Evolutionary conservation across 2,888 invertebrate genomes (phyloP).

Genomic region (Drosophila mimetica): DNA sequence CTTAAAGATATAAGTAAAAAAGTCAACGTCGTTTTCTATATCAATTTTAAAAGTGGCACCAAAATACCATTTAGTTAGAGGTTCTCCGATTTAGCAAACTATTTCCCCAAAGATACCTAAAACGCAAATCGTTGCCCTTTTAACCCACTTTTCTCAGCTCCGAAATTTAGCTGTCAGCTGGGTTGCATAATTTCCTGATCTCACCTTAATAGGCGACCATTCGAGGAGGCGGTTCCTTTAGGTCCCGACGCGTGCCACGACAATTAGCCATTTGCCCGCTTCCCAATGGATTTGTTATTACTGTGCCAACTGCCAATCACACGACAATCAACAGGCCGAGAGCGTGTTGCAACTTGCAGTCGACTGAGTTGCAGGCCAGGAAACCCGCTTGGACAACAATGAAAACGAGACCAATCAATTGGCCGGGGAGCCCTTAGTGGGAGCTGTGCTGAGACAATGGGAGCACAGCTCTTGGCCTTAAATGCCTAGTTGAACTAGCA

Average conservation of each 20-base stretch:
- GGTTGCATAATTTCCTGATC: constrained; percentile 49
- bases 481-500: constrained; percentile 26
- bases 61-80: not conserved
- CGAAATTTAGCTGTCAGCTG: constrained; percentile 29
- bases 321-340: constrained; percentile 54
- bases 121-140: constrained; percentile 50
- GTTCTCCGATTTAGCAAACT: not conserved
- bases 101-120: too few species aligned
- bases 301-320: constrained; percentile 66
- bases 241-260: constrained; percentile 60
- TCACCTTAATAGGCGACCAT: constrained; percentile 23
- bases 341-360: constrained; percentile 55
- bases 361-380: constrained; percentile 9
- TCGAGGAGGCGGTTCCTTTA: constrained; percentile 34
- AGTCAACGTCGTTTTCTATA: too few species aligned
- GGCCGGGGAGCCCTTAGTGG: constrained; percentile 52
- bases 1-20: too few species aligned
- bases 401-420: constrained; percentile 68
- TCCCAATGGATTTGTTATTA: constrained; percentile 9
- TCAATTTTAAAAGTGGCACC: too few species aligned
- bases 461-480: constrained; percentile 44
- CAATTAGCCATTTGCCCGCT: constrained; percentile 54
- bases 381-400: constrained; percentile 52
- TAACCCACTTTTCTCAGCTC: constrained; percentile 53
- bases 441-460: constrained; percentile 48